Base-by-base conservation (phyloP, 2,888 invertebrate species). In the Ophraella communa region DNA sequence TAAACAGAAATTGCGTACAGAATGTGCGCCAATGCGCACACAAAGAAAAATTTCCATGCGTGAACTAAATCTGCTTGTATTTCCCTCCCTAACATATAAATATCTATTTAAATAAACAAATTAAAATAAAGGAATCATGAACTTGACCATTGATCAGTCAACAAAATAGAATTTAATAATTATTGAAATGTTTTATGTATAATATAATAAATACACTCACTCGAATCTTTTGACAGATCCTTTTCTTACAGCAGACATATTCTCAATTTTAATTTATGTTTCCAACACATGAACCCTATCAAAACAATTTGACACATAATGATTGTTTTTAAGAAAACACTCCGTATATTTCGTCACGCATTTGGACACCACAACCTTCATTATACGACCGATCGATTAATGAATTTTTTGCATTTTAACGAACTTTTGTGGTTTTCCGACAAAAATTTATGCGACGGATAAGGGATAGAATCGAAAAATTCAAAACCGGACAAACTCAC, bases 181-280 rank as follows among this genome's bases (percentile, higher is more conserved):
- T n/a, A n/a, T n/a, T n/a, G n/a, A n/a, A n/a, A n/a, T n/a, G n/a
- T n/a, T n/a, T n/a, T n/a, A n/a, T n/a, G n/a, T n/a, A n/a, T n/a
- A n/a, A n/a, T n/a, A n/a, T n/a, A n/a, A n/a, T n/a, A 20, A 44
- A 44, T 33, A 7, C 65, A 83, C 84, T 83, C 75, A 84, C 84
- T 84, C 83, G 27, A 83, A 84, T 54, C 83, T 80, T 66, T 80
- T 78, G 30, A 81, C 77, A n/a, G 81, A 81, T 63, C 78, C 75
- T 71, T 81, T 78, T 68, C 76, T 78, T 70, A 80, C 80, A 70
- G 77, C 80, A 66, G 83, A 82, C 83, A 83, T 83, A 39, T 64
- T 70, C 62, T 33, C 21, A 60, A 55, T 72, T 75, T 77, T 64
- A 78, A 70, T 71, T 79, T 80, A 77, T 76, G 76, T 73, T 79